phyloP scores from a whole-genome alignment of 2,797 vertebrate genomes.

The Periophthalmus magnuspinnatus region DNA sequence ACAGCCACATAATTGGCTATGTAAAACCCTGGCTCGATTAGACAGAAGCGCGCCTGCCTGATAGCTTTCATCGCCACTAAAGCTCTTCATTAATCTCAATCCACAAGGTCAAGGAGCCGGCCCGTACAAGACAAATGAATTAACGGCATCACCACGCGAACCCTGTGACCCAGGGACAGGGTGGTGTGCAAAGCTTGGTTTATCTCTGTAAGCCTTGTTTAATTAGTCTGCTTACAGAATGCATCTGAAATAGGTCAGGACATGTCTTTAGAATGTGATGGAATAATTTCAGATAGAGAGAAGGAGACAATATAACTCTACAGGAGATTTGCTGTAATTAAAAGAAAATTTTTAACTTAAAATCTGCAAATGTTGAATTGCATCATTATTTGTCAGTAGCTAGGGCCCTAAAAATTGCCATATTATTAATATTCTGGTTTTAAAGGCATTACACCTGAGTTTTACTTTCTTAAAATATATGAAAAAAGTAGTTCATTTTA shows the following conservation, averaged over 20 bases:
- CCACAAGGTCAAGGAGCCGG: slow-evolving; percentile 70
- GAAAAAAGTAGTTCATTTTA: no score
- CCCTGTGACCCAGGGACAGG: slow-evolving; percentile 35
- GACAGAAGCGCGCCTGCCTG: slow-evolving; percentile 57
- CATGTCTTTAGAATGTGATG: neutral
- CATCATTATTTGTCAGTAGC: neutral
- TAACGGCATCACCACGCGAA: slow-evolving; percentile 56
- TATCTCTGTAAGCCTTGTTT: slow-evolving; percentile 25
- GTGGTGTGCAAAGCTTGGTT: slow-evolving; percentile 21
- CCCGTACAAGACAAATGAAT: slow-evolving; percentile 69
- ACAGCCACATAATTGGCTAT: slow-evolving; percentile 70
- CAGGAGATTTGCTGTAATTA: neutral
- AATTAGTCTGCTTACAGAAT: slow-evolving; percentile 6
- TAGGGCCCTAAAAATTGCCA: no score
- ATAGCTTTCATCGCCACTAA: slow-evolving; percentile 72
- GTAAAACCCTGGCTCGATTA: slow-evolving; percentile 70
- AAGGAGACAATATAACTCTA: no score
- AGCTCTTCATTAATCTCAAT: slow-evolving; percentile 80
- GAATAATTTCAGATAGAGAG: neutral
- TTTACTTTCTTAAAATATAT: no score
- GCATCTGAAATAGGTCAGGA: slow-evolving; percentile 7
- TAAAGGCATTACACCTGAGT: no score
- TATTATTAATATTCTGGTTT: no score
- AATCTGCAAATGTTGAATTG: neutral
- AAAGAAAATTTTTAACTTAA: neutral